A percentile compares a stretch with the other conserved stretches of the same genome.
phyloP scores from a whole-genome alignment of 2,888 invertebrate species.

The Eupithecia centaureata region DNA sequence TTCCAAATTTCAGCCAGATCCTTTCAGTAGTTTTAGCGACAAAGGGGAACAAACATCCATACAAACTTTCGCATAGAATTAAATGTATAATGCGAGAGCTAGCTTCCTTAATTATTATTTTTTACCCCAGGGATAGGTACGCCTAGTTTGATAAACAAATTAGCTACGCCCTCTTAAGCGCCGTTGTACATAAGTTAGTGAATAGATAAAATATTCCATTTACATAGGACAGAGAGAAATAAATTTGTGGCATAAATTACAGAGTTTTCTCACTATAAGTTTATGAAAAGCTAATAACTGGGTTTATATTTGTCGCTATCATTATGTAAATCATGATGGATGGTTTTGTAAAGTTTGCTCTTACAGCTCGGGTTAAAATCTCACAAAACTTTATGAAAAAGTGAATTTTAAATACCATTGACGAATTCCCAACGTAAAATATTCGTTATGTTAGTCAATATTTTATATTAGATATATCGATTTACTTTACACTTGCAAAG shows the following conservation, averaged over 20 bases:
- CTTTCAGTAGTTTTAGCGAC: too few relatives aligned
- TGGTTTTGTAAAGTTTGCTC: slow-evolving; percentile 1
- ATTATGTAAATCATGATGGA: slow-evolving; percentile 10
- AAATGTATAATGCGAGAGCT: too few relatives aligned
- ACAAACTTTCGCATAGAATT: too few relatives aligned
- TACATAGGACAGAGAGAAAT: slow-evolving; percentile 9
- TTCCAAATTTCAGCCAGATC: too few relatives aligned
- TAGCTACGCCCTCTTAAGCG: too few relatives aligned
- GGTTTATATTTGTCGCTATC: slow-evolving; percentile 12
- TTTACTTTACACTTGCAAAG: too few relatives aligned
- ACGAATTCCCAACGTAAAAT: background rate
- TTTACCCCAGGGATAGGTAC: too few relatives aligned
- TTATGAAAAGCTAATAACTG: slow-evolving; percentile 12
- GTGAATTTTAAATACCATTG: background rate
- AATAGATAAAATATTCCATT: slow-evolving; percentile 15
- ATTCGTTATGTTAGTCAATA: too few relatives aligned
- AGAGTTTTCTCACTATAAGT: slow-evolving; percentile 11
- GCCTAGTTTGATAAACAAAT: too few relatives aligned
- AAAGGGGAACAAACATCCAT: too few relatives aligned
- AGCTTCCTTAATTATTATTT: too few relatives aligned
- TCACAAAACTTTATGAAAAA: background rate
- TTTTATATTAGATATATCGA: too few relatives aligned
- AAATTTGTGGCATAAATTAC: slow-evolving; percentile 8
- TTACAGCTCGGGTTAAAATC: background rate
- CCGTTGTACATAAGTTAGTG: background rate